Conservation (phyloP, 2,797 vertebrate genomes). For the Acanthurus tractus region DNA sequence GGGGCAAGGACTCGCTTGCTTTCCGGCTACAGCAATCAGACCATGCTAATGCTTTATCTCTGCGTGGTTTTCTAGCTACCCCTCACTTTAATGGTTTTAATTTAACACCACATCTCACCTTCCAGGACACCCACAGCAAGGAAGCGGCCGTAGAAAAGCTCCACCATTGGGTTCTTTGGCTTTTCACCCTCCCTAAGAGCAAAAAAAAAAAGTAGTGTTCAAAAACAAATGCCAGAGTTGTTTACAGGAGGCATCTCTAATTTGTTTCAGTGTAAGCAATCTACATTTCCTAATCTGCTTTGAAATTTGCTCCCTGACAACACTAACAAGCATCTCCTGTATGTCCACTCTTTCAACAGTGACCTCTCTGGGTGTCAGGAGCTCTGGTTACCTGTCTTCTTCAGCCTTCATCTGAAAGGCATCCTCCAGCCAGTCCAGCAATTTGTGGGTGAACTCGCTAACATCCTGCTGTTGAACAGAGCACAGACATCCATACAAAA, state of each 20-base stretch:
- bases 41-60: conserved; percentile 36
- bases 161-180: conserved; percentile 99
- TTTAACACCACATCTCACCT: conserved; percentile 84
- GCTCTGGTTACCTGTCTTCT: conserved; percentile 91
- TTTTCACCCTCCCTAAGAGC: conserved; percentile 93
- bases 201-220: not conserved
- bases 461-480: conserved; percentile 93
- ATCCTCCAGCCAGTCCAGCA: conserved; percentile 98
- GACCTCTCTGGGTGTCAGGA: not conserved
- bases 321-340: not conserved
- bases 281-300: not conserved
- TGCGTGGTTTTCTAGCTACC: conserved; percentile 25
- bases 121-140: conserved; percentile 96
- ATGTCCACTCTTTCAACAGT: not conserved
- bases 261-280: conserved; percentile 1
- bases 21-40: conserved; percentile 60
- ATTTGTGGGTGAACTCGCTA: conserved; percentile 98
- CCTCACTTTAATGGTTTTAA: conserved; percentile 38
- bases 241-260: not conserved
- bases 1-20: conserved; percentile 65
- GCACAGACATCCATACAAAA: conserved; percentile 19
- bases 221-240: not conserved
- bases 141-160: conserved; percentile 97
- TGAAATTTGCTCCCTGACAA: not conserved
- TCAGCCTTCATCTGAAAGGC: conserved; percentile 99